These are phyloP conservation scores for Drosophila melanosoma DNA, from an alignment of 2,888 invertebrate species.

Conservation along the genomic window DNA sequence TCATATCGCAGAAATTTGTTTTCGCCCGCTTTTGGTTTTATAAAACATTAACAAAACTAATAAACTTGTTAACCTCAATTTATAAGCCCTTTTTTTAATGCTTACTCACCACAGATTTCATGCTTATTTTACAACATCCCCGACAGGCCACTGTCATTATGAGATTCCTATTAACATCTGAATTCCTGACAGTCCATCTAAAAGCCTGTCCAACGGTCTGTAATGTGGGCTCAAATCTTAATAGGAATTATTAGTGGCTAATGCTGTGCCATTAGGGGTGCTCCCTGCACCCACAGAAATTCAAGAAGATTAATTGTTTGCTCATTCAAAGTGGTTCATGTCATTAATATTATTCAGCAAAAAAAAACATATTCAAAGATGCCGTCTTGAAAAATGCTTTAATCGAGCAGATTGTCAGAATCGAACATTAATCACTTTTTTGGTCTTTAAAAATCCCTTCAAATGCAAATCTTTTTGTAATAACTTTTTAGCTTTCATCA, in stretches of 20 bases:
- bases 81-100: neutral
- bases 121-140: neutral
- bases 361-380: conserved; percentile 30
- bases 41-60: neutral
- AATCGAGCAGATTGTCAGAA: conserved; percentile 33
- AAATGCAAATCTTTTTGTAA: conserved; percentile 42
- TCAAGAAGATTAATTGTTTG: conserved; percentile 73
- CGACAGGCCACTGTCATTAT: conserved; percentile 12
- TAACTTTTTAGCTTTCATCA: conserved; percentile 35
- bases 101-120: neutral
- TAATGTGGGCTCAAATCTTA: conserved; percentile 40
- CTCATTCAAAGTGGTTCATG: conserved; percentile 54
- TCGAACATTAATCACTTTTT: conserved; percentile 70
- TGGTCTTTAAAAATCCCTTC: conserved; percentile 56
- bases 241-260: conserved; percentile 50
- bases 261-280: conserved; percentile 24
- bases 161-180: conserved; percentile 34
- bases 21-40: neutral
- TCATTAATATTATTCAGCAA: conserved; percentile 65
- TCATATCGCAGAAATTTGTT: conserved; percentile 21
- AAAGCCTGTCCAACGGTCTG: conserved; percentile 21
- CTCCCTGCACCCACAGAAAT: conserved; percentile 39
- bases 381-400: conserved; percentile 18
- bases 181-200: conserved; percentile 24
- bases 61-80: neutral